Evolutionary conservation across 2,888 invertebrate species (phyloP).

Genomic region (Hypercompe scribonia): DNA sequence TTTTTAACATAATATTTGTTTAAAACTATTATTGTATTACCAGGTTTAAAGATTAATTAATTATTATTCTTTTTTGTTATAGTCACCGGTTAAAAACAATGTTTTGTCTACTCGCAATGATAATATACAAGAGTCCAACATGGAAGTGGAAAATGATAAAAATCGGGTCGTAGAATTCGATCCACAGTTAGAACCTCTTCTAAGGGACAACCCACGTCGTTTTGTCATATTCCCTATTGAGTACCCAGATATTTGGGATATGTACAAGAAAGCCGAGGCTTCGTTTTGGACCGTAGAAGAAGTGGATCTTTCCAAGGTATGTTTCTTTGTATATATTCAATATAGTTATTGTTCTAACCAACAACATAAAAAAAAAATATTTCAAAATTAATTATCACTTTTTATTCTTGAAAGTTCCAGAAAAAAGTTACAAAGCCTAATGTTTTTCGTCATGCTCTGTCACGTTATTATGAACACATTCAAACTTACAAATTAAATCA

Average conservation of each 20-base stretch:
- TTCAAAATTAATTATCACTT: no score
- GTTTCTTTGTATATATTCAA: not conserved
- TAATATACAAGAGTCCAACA: slow-evolving; percentile 64
- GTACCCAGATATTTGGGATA: slow-evolving; percentile 98
- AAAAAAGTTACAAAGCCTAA: no score
- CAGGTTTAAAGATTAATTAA: not conserved
- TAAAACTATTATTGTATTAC: not conserved
- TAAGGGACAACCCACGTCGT: slow-evolving; percentile 95
- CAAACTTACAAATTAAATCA: no score
- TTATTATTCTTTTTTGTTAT: not conserved
- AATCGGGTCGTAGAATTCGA: slow-evolving; percentile 80
- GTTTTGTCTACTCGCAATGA: slow-evolving; percentile 68
- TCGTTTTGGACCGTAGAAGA: slow-evolving; percentile 99
- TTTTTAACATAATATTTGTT: not conserved
- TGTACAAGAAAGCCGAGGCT: slow-evolving; percentile 99
- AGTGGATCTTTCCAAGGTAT: slow-evolving; percentile 96
- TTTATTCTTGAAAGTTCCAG: no score
- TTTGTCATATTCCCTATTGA: slow-evolving; percentile 98
- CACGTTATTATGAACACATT: no score
- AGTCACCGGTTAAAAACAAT: slow-evolving; percentile 81
- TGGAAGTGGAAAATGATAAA: slow-evolving; percentile 66
- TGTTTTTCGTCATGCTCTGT: no score
- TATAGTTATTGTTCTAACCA: not conserved
- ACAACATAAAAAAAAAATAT: no score
- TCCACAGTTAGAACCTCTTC: slow-evolving; percentile 93